phyloP scores from a whole-genome alignment of 2,888 invertebrate genomes.

The Eueremaeus valkanovi region DNA sequence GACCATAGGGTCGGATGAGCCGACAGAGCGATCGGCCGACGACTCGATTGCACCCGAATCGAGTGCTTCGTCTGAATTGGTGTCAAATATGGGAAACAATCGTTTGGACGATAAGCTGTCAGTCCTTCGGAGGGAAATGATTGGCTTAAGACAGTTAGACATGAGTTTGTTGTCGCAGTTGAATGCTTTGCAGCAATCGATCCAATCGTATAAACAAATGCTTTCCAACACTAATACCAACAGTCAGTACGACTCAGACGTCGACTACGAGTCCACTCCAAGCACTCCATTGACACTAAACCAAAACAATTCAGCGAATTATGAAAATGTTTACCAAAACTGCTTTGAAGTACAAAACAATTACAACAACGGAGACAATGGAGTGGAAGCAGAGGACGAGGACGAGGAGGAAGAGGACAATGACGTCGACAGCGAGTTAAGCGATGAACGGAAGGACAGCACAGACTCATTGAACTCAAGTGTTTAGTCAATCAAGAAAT shows the following conservation, averaged over 20 bases:
- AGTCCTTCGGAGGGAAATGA: conserved; percentile 36
- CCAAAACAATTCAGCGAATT: background rate
- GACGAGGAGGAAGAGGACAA: background rate
- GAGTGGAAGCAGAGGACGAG: background rate
- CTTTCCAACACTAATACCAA: too few relatives aligned
- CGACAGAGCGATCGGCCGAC: background rate
- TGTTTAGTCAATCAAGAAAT: background rate
- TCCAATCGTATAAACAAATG: conserved; percentile 78
- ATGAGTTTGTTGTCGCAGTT: conserved; percentile 81
- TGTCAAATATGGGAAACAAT: conserved; percentile 25
- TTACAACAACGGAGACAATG: background rate
- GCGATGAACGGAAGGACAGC: conserved; percentile 18
- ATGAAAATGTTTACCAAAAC: conserved; percentile 2
- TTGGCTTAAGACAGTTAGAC: conserved; percentile 80
- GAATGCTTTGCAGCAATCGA: conserved; percentile 86
- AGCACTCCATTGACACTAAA: too few relatives aligned
- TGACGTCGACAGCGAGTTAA: background rate
- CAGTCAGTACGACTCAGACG: too few relatives aligned
- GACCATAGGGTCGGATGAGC: background rate
- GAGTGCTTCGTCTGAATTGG: background rate
- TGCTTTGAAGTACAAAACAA: background rate
- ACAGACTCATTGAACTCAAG: conserved; percentile 14
- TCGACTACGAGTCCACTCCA: conserved; percentile 35
- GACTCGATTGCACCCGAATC: background rate
- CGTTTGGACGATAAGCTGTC: conserved; percentile 32